Conservation (phyloP, 1,140 invertebrate species). For the Argopecten irradians region DNA sequence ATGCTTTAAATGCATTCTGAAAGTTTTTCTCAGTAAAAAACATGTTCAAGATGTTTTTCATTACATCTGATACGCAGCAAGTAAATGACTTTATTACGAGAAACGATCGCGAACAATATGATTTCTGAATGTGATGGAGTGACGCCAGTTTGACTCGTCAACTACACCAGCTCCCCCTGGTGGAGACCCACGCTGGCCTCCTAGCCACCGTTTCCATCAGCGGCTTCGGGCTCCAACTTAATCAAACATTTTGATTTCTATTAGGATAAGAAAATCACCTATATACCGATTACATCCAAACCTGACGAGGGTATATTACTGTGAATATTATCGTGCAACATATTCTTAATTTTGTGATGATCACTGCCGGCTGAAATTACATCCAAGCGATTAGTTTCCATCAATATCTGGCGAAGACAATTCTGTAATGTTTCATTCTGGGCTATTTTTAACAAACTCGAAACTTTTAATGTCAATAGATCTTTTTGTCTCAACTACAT, state of each 20-base stretch:
- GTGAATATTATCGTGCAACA: background rate
- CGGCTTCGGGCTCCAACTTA: background rate
- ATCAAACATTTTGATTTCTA: constrained; percentile 9
- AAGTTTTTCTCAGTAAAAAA: background rate
- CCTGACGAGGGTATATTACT: background rate
- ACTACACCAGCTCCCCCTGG: background rate
- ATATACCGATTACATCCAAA: background rate
- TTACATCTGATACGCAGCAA: background rate
- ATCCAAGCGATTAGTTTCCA: constrained; percentile 2
- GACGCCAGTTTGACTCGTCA: background rate
- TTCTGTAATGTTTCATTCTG: background rate
- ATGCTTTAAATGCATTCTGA: background rate
- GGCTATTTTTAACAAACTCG: constrained; percentile 12
- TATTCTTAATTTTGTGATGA: background rate
- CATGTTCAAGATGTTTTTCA: background rate
- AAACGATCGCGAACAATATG: background rate
- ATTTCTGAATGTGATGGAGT: background rate
- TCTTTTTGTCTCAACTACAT: background rate
- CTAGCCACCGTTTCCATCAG: background rate
- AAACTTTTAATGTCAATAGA: constrained; percentile 18
- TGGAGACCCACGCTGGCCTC: background rate
- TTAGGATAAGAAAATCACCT: constrained; percentile 11
- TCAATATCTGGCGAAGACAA: background rate
- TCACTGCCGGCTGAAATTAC: background rate
- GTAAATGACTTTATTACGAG: background rate